Conservation (phyloP, 2,113 vertebrate genomes). For the Fregetta grallaria region DNA sequence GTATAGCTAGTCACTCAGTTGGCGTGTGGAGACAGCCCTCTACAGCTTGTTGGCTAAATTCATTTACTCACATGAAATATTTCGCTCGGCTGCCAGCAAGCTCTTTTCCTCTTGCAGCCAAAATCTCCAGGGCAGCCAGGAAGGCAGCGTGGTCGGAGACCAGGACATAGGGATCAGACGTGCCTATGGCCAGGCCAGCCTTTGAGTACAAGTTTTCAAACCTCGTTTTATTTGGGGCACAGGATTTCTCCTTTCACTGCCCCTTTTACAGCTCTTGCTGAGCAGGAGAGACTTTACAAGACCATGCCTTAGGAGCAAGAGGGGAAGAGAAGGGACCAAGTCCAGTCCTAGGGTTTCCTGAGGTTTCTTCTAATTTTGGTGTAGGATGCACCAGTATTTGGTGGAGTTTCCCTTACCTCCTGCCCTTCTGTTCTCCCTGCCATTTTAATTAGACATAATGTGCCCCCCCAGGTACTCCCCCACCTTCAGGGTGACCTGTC, state of each 20-base stretch:
- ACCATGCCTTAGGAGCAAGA: background rate
- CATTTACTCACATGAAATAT: background rate
- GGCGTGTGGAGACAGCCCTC: constrained; percentile 27
- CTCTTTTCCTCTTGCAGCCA: background rate
- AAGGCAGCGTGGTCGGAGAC: fast-evolving
- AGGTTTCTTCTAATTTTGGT: background rate
- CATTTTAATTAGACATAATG: fast-evolving
- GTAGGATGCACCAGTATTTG: background rate
- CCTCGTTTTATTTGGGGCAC: fast-evolving
- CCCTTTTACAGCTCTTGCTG: background rate
- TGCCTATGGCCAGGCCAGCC: background rate
- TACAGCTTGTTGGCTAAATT: background rate
- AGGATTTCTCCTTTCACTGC: background rate
- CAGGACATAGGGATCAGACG: fast-evolving
- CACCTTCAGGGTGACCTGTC: too few relatives aligned
- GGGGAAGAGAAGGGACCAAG: background rate
- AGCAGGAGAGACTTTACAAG: background rate
- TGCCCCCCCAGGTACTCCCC: background rate
- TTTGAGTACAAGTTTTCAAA: background rate
- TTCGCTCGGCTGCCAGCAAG: background rate
- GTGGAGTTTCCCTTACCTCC: too few relatives aligned
- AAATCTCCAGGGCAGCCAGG: background rate
- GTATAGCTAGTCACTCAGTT: fast-evolving
- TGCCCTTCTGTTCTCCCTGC: background rate
- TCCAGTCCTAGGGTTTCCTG: background rate